Base-by-base conservation (phyloP, 2,797 vertebrate genomes). In the Coracias cyanogaster region DNA sequence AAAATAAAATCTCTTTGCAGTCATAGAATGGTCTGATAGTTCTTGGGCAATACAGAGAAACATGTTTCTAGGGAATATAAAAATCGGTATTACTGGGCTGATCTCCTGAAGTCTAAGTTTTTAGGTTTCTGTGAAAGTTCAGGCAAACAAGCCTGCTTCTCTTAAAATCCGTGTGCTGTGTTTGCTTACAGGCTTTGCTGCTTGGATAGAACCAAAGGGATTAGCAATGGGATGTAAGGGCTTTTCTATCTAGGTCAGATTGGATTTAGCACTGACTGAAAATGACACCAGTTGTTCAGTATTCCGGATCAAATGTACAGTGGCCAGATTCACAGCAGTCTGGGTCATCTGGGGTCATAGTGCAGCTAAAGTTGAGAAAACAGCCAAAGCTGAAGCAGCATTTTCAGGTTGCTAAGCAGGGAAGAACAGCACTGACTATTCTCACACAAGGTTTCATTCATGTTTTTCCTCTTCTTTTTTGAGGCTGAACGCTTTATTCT, bases 281-380 rank as follows among this genome's bases (percentile, higher is more conserved):
- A 95, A 82, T 28, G 85, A 93, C 91, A 79, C 89, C 0, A 0
- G 28, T 60, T 70, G 43, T 82, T 95, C 57, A n/a, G 81, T 9
- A 46, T 33, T 90, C 80, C 70, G 90, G 60, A 94, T 94, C 87
- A 83, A 90, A 90, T 78, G 39, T 85, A 16, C 55, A 60, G 74
- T 92, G 91, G 60, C 82, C 79, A 92, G 70, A 89, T 88, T 88
- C 39, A 37, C 60, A 70, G 91, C 92, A 81, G 93, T n/a, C 58
- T 86, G 80, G 94, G 87, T 86, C 85, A 41, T 28, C 72, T 41
- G 48, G 46, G 94, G 95, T 88, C 92, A 83, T 4, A 94, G 94
- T 86, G 89, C 87, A 96, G 70, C 29, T 9, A 8, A 95, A 93
- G 91, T 73, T 88, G 93, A 96, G 82, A 70, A 81, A 88, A 21